Percentiles rank a stretch among this genome's conserved stretches.
Conservation (phyloP, 2,113 vertebrate genomes). For the Rhinolophus sinicus region DNA sequence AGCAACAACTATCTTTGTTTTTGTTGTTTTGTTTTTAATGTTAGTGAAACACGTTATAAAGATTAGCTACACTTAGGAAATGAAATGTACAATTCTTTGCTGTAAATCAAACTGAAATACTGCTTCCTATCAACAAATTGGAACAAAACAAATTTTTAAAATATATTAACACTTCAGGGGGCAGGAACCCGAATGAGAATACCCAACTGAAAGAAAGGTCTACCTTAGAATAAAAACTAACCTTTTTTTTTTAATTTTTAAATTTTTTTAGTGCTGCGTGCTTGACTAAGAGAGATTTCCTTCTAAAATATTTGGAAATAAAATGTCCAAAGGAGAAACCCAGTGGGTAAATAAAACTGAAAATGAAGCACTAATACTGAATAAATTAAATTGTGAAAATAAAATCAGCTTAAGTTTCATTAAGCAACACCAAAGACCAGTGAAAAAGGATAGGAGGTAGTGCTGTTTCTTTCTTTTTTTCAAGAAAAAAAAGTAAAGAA, state of each 20-base stretch:
- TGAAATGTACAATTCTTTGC: conserved; percentile 52
- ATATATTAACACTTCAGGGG: conserved; percentile 65
- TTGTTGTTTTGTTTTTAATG: not conserved
- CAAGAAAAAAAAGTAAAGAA: not conserved
- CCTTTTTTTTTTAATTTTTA: conserved; percentile 38
- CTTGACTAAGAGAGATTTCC: conserved; percentile 60
- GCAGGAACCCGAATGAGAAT: conserved; percentile 65
- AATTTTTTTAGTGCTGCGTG: conserved; percentile 58
- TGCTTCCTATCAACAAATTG: not conserved
- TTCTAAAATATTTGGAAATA: conserved; percentile 60
- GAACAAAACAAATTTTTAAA: conserved; percentile 75
- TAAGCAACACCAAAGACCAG: not conserved
- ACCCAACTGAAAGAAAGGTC: conserved; percentile 69
- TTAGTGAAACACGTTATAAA: conserved; percentile 57
- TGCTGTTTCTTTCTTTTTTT: not conserved
- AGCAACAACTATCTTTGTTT: not conserved
- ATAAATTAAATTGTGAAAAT: not conserved
- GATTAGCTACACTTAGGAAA: conserved; percentile 70
- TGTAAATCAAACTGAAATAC: conserved; percentile 68
- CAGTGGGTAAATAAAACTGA: not conserved
- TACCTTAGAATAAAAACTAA: conserved; percentile 70
- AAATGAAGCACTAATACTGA: not conserved
- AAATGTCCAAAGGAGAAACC: conserved; percentile 46
- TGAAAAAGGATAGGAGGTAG: not conserved
- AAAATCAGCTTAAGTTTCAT: not conserved